These are phyloP conservation scores for Eudemis profundana DNA, from an alignment of 2,888 invertebrate genomes.

Conservation along the genomic window DNA sequence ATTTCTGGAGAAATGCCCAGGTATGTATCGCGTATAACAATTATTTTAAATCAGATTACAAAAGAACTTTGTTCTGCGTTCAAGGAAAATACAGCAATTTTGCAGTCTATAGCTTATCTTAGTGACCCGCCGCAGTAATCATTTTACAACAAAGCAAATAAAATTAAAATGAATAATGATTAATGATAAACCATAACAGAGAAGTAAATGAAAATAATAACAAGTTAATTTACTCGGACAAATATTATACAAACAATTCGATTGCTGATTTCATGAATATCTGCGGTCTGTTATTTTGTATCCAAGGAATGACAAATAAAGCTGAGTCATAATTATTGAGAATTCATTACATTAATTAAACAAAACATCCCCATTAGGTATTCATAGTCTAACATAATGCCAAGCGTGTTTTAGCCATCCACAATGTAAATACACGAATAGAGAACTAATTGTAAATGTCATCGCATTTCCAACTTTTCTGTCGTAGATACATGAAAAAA, in stretches of 20 bases:
- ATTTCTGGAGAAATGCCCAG: too few relatives aligned
- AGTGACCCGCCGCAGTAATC: background rate
- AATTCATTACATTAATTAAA: too few relatives aligned
- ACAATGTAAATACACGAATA: too few relatives aligned
- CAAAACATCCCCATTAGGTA: too few relatives aligned
- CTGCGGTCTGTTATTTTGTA: constrained; percentile 2
- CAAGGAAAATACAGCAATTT: background rate
- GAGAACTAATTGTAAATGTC: too few relatives aligned
- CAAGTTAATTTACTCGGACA: background rate
- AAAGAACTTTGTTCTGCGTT: background rate
- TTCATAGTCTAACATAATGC: too few relatives aligned
- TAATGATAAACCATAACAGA: background rate
- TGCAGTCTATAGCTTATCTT: background rate
- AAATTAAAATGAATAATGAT: constrained; percentile 1
- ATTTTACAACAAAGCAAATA: background rate
- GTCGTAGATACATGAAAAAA: too few relatives aligned
- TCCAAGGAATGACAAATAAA: too few relatives aligned
- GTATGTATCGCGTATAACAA: background rate
- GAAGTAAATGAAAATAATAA: background rate
- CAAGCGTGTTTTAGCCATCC: too few relatives aligned
- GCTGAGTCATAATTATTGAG: too few relatives aligned
- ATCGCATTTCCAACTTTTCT: too few relatives aligned
- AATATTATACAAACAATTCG: background rate
- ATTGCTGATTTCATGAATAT: too few relatives aligned
- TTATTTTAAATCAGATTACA: background rate